Evolutionary conservation across 2,797 vertebrate genomes (phyloP).

Genomic region (Meriones psammophilus): DNA sequence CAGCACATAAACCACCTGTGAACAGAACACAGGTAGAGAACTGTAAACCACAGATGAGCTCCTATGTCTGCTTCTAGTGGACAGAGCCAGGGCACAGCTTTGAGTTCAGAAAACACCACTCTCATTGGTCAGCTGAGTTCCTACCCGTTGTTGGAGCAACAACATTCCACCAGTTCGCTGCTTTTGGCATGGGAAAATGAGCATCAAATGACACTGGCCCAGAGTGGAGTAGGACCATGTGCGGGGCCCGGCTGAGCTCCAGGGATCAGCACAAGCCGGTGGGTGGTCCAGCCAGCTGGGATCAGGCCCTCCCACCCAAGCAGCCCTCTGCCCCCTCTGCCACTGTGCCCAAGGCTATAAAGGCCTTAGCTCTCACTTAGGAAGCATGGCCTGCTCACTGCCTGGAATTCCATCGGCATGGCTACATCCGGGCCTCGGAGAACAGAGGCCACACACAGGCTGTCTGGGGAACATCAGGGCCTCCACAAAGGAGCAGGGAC

Average conservation of each 20-base stretch:
- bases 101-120: conserved; percentile 69
- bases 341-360: background rate
- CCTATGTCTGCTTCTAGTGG: conserved; percentile 75
- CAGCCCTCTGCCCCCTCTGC: background rate
- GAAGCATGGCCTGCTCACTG: background rate
- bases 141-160: too few species aligned
- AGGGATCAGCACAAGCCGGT: background rate
- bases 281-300: background rate
- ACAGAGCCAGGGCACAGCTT: conserved; percentile 61
- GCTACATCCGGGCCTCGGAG: background rate
- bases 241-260: background rate
- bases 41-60: conserved; percentile 84
- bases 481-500: background rate
- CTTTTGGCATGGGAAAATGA: background rate
- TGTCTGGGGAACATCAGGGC: background rate
- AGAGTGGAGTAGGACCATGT: background rate
- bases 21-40: conserved; percentile 80
- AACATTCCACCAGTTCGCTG: background rate
- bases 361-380: background rate
- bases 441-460: background rate
- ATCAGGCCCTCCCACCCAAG: background rate
- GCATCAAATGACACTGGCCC: background rate
- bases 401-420: background rate
- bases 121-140: conserved; percentile 54
- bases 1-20: conserved; percentile 82